Conservation (phyloP, 2,888 invertebrate genomes). For the Drosophila leonis region DNA sequence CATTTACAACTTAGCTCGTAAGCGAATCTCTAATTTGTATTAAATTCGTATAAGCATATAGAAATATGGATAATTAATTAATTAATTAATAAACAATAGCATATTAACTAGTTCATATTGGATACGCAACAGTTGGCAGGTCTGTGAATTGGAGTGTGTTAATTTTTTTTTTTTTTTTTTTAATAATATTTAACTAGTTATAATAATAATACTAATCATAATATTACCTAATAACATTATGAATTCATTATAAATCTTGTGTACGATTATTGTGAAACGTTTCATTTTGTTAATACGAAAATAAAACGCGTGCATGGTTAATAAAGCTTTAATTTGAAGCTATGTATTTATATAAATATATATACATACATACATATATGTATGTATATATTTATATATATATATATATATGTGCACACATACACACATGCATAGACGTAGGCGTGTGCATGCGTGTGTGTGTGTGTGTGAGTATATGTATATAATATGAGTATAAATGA, state of each 20-base stretch:
- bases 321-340: conserved; percentile 85
- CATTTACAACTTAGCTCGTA: conserved; percentile 54
- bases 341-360: conserved; percentile 76
- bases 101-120: conserved; percentile 45
- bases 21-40: conserved; percentile 54
- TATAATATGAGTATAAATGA: conserved; percentile 29
- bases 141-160: conserved; percentile 23
- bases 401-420: not conserved
- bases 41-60: conserved; percentile 52
- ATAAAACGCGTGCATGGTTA: conserved; percentile 84
- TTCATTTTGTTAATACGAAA: conserved; percentile 84
- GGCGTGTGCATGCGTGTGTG: not conserved
- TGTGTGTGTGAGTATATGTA: conserved; percentile 14
- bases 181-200: conserved; percentile 49
- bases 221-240: conserved; percentile 45
- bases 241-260: conserved; percentile 56
- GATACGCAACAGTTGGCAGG: conserved; percentile 29
- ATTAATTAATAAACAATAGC: conserved; percentile 15
- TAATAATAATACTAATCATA: conserved; percentile 12
- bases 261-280: conserved; percentile 75
- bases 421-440: not conserved
- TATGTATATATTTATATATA: conserved; percentile 13
- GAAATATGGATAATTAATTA: conserved; percentile 33
- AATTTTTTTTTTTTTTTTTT: conserved; percentile 42
- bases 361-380: conserved; percentile 27